Percentiles rank a stretch among this genome's conserved stretches.
Conservation (phyloP, 2,888 invertebrate genomes). For the Agriopis marginaria region DNA sequence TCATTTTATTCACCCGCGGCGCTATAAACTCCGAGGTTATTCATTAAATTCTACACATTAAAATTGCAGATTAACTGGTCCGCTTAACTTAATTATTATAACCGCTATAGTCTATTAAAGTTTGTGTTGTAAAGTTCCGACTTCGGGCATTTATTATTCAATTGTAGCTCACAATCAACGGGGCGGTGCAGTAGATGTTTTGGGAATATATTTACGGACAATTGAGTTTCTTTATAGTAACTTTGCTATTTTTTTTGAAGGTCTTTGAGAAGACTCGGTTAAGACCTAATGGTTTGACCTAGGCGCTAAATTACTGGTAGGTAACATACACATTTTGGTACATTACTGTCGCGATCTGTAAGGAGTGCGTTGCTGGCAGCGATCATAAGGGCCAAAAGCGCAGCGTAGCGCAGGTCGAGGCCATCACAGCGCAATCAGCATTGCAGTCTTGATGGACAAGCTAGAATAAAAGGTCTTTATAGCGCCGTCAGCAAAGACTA, state of each 20-base stretch:
- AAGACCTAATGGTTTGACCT: constrained; percentile 3
- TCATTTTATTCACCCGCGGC: constrained; percentile 14
- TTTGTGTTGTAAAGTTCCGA: constrained; percentile 44
- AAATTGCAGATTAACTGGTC: constrained; percentile 51
- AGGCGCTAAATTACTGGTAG: not conserved
- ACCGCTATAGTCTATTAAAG: constrained; percentile 39
- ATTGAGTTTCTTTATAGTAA: constrained; percentile 27
- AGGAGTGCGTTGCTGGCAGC: too few species aligned
- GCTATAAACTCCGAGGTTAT: constrained; percentile 19
- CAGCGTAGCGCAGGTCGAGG: too few species aligned
- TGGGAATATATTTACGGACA: constrained; percentile 18
- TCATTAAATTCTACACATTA: constrained; percentile 41
- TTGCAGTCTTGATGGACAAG: too few species aligned
- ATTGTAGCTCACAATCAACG: constrained; percentile 36
- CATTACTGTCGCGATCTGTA: too few species aligned
- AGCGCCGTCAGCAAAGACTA: too few species aligned
- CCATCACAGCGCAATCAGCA: too few species aligned
- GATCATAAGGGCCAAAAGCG: too few species aligned
- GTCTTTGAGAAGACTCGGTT: not conserved
- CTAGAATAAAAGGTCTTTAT: too few species aligned
- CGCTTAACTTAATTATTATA: constrained; percentile 43
- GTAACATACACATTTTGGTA: too few species aligned
- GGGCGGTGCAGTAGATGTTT: constrained; percentile 22
- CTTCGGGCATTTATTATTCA: constrained; percentile 43
- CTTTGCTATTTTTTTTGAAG: not conserved